Conservation (phyloP, 2,888 invertebrate species). For the Melanargia galathea region DNA sequence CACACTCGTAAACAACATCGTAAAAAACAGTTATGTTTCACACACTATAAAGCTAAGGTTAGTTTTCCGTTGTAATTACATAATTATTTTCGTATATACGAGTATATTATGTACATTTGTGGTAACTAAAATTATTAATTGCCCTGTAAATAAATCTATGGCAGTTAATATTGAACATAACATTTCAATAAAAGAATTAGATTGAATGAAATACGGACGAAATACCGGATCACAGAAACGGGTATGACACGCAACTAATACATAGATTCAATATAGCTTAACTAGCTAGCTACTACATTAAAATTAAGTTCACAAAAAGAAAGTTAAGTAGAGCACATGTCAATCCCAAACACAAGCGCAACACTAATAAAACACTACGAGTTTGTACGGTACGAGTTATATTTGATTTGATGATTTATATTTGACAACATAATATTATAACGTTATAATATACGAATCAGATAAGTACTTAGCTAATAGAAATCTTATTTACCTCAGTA, state of each 20-base stretch:
- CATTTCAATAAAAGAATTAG: constrained; percentile 10
- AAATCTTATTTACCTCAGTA: background rate
- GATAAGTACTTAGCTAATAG: too few relatives aligned
- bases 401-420: too few relatives aligned
- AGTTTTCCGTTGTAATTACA: too few relatives aligned
- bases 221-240: constrained; percentile 16
- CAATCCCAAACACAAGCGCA: constrained; percentile 33
- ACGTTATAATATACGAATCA: too few relatives aligned
- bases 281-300: constrained; percentile 8
- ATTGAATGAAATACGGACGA: constrained; percentile 9
- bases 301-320: constrained; percentile 32
- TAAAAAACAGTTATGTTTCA: background rate
- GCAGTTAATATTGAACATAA: background rate
- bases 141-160: background rate
- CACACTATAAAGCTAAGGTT: background rate
- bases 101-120: background rate
- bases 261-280: constrained; percentile 3
- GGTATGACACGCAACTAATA: constrained; percentile 45
- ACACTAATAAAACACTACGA: constrained; percentile 4
- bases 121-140: background rate
- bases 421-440: too few relatives aligned
- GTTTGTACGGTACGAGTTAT: background rate
- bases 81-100: too few relatives aligned
- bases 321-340: constrained; percentile 43
- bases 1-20: too few relatives aligned